phyloP scores from a whole-genome alignment of 2,888 invertebrate genomes.

The Metalampra italica region DNA sequence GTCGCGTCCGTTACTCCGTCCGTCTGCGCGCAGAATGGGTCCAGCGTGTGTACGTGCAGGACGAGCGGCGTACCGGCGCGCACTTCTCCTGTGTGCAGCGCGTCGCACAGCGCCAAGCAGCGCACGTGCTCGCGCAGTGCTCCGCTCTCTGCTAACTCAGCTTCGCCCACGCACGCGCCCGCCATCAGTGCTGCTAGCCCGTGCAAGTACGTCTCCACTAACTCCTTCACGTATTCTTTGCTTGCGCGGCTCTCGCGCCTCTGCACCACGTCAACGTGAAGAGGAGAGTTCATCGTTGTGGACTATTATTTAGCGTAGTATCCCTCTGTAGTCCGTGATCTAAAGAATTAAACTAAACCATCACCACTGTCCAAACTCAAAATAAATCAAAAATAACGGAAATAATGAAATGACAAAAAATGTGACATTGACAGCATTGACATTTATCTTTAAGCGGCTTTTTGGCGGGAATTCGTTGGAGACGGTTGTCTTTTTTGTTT shows the following conservation, averaged over 20 bases:
- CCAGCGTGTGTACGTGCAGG: slow-evolving; percentile 98
- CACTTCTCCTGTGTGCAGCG: slow-evolving; percentile 98
- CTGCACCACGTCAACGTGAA: slow-evolving; percentile 5
- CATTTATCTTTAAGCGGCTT: too few relatives aligned
- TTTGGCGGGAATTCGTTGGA: too few relatives aligned
- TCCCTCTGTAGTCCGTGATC: too few relatives aligned
- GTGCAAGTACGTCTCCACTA: background rate
- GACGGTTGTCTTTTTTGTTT: too few relatives aligned
- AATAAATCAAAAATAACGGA: too few relatives aligned
- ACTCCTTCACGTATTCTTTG: background rate
- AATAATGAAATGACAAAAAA: too few relatives aligned
- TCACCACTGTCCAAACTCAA: too few relatives aligned
- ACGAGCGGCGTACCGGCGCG: slow-evolving; percentile 99
- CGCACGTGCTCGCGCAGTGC: background rate
- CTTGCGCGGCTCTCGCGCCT: slow-evolving; percentile 1
- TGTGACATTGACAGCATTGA: too few relatives aligned
- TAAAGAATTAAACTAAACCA: too few relatives aligned
- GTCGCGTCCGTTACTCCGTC: slow-evolving; percentile 99
- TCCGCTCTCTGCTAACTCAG: background rate
- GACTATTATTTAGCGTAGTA: too few relatives aligned
- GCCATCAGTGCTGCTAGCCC: background rate
- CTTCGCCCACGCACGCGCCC: background rate
- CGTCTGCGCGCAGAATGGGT: slow-evolving; percentile 98
- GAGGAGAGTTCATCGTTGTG: background rate
- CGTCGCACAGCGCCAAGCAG: slow-evolving; percentile 87